These are phyloP conservation scores for Cryptophagus acutangulus DNA, from an alignment of 2,888 invertebrate genomes.

Conservation along the genomic window DNA sequence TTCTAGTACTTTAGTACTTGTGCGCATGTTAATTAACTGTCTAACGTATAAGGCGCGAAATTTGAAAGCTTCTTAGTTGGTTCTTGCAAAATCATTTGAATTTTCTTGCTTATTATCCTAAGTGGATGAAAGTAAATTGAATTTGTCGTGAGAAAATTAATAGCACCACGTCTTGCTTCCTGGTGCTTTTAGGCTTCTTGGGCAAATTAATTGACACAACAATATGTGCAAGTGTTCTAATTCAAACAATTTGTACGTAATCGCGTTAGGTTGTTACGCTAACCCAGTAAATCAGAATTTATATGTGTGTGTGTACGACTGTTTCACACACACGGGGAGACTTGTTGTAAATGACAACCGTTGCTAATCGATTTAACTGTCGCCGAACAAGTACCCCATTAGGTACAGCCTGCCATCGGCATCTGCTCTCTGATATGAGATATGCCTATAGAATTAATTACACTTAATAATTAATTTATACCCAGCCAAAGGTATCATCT, in stretches of 20 bases:
- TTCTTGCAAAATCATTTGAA: too few species aligned
- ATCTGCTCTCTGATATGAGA: slow-evolving; percentile 36
- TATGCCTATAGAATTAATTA: slow-evolving; percentile 38
- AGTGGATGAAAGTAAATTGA: too few species aligned
- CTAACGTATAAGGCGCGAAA: too few species aligned
- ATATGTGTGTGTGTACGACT: slow-evolving; percentile 29
- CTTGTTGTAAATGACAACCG: slow-evolving; percentile 39
- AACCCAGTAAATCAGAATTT: slow-evolving; percentile 30
- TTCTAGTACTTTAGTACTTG: too few species aligned
- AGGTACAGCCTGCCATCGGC: slow-evolving; percentile 40
- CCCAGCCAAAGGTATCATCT: too few species aligned
- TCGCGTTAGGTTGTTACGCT: slow-evolving; percentile 21
- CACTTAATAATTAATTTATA: slow-evolving; percentile 38
- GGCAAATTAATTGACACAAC: slow-evolving; percentile 27
- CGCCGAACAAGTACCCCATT: slow-evolving; percentile 37
- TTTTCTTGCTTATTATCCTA: too few species aligned
- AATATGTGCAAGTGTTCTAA: slow-evolving; percentile 25
- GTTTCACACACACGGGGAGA: slow-evolving; percentile 25
- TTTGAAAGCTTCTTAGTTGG: too few species aligned
- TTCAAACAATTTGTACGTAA: slow-evolving; percentile 25
- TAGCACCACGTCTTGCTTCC: slow-evolving; percentile 9
- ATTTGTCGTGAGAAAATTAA: too few species aligned
- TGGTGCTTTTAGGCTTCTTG: too few species aligned
- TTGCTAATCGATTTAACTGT: slow-evolving; percentile 38
- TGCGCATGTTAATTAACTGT: too few species aligned